Evolutionary conservation across 2,888 invertebrate species (phyloP).

Genomic region (Caenorhabditis sulstoni): DNA sequence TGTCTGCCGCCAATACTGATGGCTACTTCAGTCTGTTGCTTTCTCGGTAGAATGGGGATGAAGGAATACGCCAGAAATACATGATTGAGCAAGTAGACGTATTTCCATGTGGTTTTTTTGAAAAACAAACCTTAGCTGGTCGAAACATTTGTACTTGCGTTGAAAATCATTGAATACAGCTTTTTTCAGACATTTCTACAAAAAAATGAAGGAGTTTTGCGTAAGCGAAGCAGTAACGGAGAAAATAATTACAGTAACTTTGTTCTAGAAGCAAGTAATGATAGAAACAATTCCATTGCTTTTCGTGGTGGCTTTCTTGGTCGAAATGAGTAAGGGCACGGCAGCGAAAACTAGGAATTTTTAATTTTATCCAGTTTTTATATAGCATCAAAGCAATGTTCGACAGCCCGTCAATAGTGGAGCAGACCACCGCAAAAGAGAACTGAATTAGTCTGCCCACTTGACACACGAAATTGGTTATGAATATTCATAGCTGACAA

Average conservation of each 20-base stretch:
- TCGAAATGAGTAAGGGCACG: neutral
- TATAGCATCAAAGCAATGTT: neutral
- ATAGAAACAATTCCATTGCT: too few relatives aligned
- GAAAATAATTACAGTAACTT: too few relatives aligned
- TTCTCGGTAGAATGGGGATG: too few relatives aligned
- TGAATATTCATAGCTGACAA: slow-evolving; percentile 59
- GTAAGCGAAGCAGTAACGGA: neutral
- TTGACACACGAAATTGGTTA: slow-evolving; percentile 46
- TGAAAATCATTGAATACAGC: slow-evolving; percentile 51
- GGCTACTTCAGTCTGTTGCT: too few relatives aligned
- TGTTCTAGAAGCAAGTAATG: too few relatives aligned
- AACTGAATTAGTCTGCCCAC: slow-evolving; percentile 45
- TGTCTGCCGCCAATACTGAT: too few relatives aligned
- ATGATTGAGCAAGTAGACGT: too few relatives aligned
- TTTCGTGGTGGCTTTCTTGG: too few relatives aligned
- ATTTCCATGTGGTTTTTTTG: too few relatives aligned
- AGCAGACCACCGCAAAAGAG: slow-evolving; percentile 39
- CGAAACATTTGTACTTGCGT: slow-evolving; percentile 58
- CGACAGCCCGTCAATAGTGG: slow-evolving; percentile 7
- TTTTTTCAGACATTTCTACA: slow-evolving; percentile 57
- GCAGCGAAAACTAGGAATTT: too few relatives aligned
- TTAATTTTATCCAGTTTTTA: too few relatives aligned
- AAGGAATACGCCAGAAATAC: too few relatives aligned
- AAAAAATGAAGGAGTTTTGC: slow-evolving; percentile 1
- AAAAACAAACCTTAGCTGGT: slow-evolving; percentile 63